A percentile compares a stretch with the other conserved stretches of the same genome.
Conservation (phyloP, 2,113 vertebrate species). For the Corydoras sp. region DNA sequence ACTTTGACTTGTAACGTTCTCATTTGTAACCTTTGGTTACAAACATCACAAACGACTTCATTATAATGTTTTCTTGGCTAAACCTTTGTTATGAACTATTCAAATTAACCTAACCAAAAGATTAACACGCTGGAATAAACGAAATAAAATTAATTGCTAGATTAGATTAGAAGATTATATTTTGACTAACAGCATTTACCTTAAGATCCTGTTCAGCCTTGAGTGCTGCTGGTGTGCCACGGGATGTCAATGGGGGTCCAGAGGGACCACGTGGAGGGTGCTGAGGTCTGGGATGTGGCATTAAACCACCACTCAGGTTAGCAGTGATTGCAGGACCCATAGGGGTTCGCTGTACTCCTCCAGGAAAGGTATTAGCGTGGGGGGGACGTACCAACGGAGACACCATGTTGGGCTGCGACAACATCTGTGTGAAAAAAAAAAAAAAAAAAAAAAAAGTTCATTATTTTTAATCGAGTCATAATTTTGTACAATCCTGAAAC, state of each 20-base stretch:
- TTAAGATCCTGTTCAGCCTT: constrained; percentile 91
- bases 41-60: no score
- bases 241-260: constrained; percentile 75
- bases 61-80: no score
- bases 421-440: constrained; percentile 65
- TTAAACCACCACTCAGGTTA: constrained; percentile 83
- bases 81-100: background rate
- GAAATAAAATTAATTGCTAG: no score
- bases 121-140: background rate
- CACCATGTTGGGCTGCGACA: constrained; percentile 94
- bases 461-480: no score
- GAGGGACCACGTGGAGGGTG: constrained; percentile 77
- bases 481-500: no score
- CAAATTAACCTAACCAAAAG: background rate
- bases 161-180: no score
- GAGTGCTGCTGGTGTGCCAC: constrained; percentile 80
- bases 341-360: constrained; percentile 84
- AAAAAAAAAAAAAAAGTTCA: background rate
- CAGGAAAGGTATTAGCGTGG: constrained; percentile 86
- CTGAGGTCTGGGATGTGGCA: constrained; percentile 85
- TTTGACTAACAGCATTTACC: constrained; percentile 57
- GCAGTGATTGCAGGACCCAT: constrained; percentile 76
- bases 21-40: no score
- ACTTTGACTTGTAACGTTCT: no score
- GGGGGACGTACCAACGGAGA: constrained; percentile 89